Base-by-base conservation (phyloP, 1,140 invertebrate species). In the Trinorchestia longiramus region DNA sequence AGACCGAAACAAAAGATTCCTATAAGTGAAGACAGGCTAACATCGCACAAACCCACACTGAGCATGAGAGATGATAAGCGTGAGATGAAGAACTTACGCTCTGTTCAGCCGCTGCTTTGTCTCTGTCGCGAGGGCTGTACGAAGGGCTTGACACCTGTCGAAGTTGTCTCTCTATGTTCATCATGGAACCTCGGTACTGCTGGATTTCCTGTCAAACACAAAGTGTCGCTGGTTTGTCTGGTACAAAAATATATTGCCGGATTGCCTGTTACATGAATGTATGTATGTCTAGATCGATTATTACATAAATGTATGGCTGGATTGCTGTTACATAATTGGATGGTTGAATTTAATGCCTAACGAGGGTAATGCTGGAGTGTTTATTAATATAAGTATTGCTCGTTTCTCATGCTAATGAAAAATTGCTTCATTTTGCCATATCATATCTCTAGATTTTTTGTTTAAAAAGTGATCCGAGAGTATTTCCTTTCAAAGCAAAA, bases 111-210 rank as follows among this genome's bases (percentile, higher is more conserved):
- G 98, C 97, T 97, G 99, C 98, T 97, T 98, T 98, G 97, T 99
- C 99, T 97, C 98, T 98, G 97, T 99, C 98, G 96, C 98, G 98
- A 95, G 98, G 98, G 97, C 98, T 98, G 97, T 98, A 98, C 96
- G 98, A 98, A 88, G 99, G 98, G 97, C 98, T 98, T 97, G 98
- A 97, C 95, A 99, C 98, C 95, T 98, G 98, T 91, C 99, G 98
- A 96, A 99, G 97, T 97, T 98, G 98, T 97, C 99, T 99, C 97
- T 99, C 99, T 53, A 98, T 98, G 97, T 98, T 98, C 57, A 99
- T 98, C 96, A 99, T 98, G 97, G 98, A 98, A 97, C 98, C 98
- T 95, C 99, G 98, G 95, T 99, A 97, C 62, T 98, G 98, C 97
- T 99, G 98, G 97, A 99, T 98, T 97, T 99, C 99, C 97, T 99